phyloP scores from a whole-genome alignment of 2,113 vertebrate species.

The Leptosomus discolor region DNA sequence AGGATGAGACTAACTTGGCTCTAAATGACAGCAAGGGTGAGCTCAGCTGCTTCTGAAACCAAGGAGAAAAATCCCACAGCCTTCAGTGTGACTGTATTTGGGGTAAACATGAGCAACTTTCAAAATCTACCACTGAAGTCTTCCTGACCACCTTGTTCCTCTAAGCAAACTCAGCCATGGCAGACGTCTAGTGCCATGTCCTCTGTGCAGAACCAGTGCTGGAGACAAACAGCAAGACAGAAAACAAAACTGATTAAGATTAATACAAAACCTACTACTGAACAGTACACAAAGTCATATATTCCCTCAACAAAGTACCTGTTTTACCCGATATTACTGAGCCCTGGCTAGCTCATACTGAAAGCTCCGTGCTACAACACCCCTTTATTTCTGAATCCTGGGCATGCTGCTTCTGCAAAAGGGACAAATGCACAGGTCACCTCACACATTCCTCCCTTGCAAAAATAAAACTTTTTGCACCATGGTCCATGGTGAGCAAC shows the following conservation, averaged over 20 bases:
- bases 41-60: background rate
- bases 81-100: background rate
- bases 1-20: background rate
- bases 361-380: background rate
- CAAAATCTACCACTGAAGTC: background rate
- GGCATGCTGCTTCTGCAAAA: background rate
- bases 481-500: background rate
- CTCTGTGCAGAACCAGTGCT: background rate
- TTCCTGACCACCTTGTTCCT: background rate
- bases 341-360: background rate
- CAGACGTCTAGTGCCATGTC: accelerated
- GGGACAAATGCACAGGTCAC: background rate
- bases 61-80: background rate
- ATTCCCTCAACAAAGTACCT: background rate
- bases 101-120: background rate
- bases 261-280: background rate
- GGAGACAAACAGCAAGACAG: background rate
- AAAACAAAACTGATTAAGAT: background rate
- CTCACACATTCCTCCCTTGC: background rate
- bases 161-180: background rate
- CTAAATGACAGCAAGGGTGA: background rate
- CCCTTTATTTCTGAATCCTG: background rate
- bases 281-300: accelerated
- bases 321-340: background rate
- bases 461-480: background rate